Evolutionary conservation across 2,888 invertebrate genomes (phyloP).

Genomic region (Chrysina gloriosa): DNA sequence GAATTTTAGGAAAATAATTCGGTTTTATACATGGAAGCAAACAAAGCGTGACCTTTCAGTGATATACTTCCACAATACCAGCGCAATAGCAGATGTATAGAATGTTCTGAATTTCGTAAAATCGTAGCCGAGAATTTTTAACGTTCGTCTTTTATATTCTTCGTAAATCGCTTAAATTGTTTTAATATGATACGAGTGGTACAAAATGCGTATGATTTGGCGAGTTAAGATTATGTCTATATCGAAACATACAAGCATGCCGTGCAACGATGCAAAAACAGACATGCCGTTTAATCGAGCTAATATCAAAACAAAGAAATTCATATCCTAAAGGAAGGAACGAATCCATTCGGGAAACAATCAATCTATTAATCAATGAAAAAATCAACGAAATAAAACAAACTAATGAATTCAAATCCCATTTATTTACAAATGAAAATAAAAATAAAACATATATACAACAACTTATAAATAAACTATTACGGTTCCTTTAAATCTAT

Average conservation of each 20-base stretch:
- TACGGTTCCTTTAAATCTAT: slow-evolving; percentile 39
- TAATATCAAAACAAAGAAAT: slow-evolving; percentile 34
- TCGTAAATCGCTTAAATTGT: too few species aligned
- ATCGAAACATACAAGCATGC: slow-evolving; percentile 27
- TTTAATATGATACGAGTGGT: too few species aligned
- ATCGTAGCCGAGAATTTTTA: too few species aligned
- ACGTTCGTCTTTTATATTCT: too few species aligned
- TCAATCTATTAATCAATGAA: slow-evolving; percentile 48
- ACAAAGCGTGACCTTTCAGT: too few species aligned
- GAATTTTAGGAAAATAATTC: too few species aligned
- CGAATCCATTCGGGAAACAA: slow-evolving; percentile 13
- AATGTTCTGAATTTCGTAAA: too few species aligned
- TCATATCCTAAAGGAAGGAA: slow-evolving; percentile 23
- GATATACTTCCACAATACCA: too few species aligned
- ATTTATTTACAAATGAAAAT: slow-evolving; percentile 64
- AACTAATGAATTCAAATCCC: slow-evolving; percentile 60
- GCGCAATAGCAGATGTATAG: too few species aligned
- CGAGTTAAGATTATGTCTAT: too few species aligned
- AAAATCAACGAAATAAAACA: slow-evolving; percentile 58
- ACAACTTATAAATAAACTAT: slow-evolving; percentile 53
- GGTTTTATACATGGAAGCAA: too few species aligned
- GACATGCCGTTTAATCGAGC: slow-evolving; percentile 32
- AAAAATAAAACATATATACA: slow-evolving; percentile 60
- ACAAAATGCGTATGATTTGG: too few species aligned
- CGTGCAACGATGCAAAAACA: slow-evolving; percentile 33